Evolutionary conservation across 2,113 vertebrate genomes (phyloP).

Genomic region (Seriola quinqueradiata): DNA sequence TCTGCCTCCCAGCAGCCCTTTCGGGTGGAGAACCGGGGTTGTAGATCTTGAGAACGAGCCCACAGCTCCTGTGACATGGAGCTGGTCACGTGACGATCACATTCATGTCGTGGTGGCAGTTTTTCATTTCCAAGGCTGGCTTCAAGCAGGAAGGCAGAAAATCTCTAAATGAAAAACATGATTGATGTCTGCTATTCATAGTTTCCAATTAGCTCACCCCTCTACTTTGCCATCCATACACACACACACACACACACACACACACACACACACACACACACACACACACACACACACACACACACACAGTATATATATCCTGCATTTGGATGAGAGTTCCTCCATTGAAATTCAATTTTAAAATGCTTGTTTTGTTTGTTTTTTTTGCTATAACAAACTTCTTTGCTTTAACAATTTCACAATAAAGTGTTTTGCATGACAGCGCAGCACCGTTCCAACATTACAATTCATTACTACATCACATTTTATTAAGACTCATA

Average conservation of each 20-base stretch:
- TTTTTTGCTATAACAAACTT: not conserved
- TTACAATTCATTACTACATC: not conserved
- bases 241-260: conserved; percentile 16
- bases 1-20: conserved; percentile 1
- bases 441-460: not conserved
- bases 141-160: conserved; percentile 56
- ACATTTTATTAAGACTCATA: not conserved
- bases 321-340: not conserved
- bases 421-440: not conserved
- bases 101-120: conserved; percentile 39
- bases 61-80: not conserved
- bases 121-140: conserved; percentile 51
- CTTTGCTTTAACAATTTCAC: not conserved
- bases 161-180: conserved; percentile 56
- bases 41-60: conserved; percentile 11
- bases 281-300: conserved; percentile 11
- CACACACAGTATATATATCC: not conserved
- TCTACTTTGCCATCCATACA: not conserved
- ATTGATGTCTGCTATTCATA: conserved; percentile 62
- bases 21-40: not conserved
- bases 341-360: conserved; percentile 1
- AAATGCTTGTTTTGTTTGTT: not conserved
- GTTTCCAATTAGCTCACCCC: conserved; percentile 56
- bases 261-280: conserved; percentile 12
- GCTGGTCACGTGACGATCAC: conserved; percentile 39